These are phyloP conservation scores for Dryocosmus kuriphilus DNA, from an alignment of 2,888 invertebrate genomes.

Conservation along the genomic window DNA sequence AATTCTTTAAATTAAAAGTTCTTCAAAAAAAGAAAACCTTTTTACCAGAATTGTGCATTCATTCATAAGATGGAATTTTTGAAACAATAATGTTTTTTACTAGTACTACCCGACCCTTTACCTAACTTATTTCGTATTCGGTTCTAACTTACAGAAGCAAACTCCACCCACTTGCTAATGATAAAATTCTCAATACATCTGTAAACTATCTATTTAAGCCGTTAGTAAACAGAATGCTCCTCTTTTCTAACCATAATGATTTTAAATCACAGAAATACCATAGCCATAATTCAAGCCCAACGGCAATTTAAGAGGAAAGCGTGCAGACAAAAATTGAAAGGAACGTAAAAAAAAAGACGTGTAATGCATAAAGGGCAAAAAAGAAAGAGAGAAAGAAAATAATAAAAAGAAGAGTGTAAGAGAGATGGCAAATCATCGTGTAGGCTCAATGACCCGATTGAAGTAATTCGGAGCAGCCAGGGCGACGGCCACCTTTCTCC, in stretches of 20 bases:
- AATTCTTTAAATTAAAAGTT: too few species aligned
- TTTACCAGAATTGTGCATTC: too few species aligned
- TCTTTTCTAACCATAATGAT: conserved; percentile 9
- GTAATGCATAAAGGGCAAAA: conserved; percentile 38
- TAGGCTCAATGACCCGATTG: conserved; percentile 70
- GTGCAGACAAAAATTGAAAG: conserved; percentile 44
- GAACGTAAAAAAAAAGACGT: conserved; percentile 44
- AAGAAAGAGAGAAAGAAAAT: conserved; percentile 46
- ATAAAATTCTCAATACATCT: not conserved
- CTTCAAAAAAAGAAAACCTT: too few species aligned
- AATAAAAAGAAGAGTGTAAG: conserved; percentile 46
- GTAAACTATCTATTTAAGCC: not conserved
- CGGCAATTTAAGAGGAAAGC: not conserved
- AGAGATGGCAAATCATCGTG: conserved; percentile 57
- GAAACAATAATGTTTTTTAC: too few species aligned
- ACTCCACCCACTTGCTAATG: not conserved
- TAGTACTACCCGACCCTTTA: too few species aligned
- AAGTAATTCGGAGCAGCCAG: conserved; percentile 65
- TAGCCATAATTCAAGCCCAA: not conserved
- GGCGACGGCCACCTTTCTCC: conserved; percentile 74
- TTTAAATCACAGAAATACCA: conserved; percentile 5
- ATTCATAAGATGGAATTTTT: too few species aligned
- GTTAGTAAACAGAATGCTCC: conserved; percentile 22
- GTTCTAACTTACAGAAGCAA: not conserved
- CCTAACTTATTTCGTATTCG: too few species aligned